These are phyloP conservation scores for Tricholaema leucomelas DNA, from an alignment of 2,113 vertebrate species.

Conservation along the genomic window DNA sequence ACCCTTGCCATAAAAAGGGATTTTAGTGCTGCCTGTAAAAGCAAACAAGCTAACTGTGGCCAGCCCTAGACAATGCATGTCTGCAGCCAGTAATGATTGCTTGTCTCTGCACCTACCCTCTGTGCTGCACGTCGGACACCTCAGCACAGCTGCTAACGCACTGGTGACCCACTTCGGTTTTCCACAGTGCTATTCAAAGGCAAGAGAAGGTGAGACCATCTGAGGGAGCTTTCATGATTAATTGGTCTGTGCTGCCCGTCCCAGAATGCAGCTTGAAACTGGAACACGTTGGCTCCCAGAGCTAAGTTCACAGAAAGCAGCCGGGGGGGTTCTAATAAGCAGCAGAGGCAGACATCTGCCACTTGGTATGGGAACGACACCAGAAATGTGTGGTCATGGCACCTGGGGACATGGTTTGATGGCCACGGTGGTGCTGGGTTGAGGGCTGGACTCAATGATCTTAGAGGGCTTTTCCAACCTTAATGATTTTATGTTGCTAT, in stretches of 20 bases:
- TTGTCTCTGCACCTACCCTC: not conserved
- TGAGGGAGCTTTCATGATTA: slow-evolving; percentile 67
- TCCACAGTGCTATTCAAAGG: slow-evolving; percentile 57
- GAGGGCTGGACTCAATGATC: too few species aligned
- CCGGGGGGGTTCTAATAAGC: not conserved
- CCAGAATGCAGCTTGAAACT: slow-evolving; percentile 62
- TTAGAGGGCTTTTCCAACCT: too few species aligned
- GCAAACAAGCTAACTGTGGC: not conserved
- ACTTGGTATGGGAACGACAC: not conserved
- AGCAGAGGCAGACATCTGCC: slow-evolving; percentile 1
- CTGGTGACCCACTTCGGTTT: slow-evolving; percentile 66
- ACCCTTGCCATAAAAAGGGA: not conserved
- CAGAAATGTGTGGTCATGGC: too few species aligned
- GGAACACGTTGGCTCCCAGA: slow-evolving; percentile 22
- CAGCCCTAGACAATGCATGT: not conserved
- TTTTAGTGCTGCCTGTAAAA: not conserved
- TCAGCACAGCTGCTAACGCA: slow-evolving; percentile 3
- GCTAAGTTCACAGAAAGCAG: slow-evolving; percentile 53
- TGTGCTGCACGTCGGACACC: not conserved
- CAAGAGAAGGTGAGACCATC: slow-evolving; percentile 75
- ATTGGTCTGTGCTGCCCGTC: slow-evolving; percentile 64
- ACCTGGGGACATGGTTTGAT: too few species aligned
- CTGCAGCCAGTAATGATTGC: not conserved
- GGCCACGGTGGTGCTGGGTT: too few species aligned
- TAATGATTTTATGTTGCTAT: not conserved